These are phyloP conservation scores for Venturia canescens DNA, from an alignment of 1,140 invertebrate species.

Conservation along the genomic window DNA sequence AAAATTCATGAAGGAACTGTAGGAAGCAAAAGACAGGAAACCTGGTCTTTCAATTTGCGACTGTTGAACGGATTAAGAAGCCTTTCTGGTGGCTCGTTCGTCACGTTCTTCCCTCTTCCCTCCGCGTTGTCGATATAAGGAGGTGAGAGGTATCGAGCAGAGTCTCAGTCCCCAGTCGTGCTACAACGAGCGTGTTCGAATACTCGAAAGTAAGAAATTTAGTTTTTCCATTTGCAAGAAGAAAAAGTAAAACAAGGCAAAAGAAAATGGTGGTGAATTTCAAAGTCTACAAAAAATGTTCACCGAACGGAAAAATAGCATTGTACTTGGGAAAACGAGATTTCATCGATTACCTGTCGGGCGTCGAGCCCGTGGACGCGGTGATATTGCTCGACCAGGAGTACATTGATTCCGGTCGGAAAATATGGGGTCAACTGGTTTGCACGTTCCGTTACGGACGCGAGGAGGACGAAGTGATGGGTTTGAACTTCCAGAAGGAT, in stretches of 20 bases:
- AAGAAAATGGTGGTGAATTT: conserved; percentile 89
- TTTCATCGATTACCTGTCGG: conserved; percentile 95
- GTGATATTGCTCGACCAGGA: conserved; percentile 95
- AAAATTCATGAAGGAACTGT: not conserved
- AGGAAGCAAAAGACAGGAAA: not conserved
- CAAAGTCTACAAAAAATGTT: conserved; percentile 96
- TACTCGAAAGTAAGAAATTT: conserved; percentile 1
- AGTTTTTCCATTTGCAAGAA: not conserved
- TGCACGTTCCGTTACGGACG: conserved; percentile 98
- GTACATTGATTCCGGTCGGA: conserved; percentile 88
- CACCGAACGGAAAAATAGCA: conserved; percentile 95
- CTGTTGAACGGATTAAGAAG: conserved; percentile 66
- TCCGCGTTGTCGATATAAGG: conserved; percentile 52
- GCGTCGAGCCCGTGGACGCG: conserved; percentile 96
- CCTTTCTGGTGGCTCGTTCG: conserved; percentile 41
- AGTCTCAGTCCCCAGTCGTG: not conserved
- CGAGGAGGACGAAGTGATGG: conserved; percentile 99
- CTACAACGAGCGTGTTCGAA: conserved; percentile 9
- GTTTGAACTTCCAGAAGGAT: conserved; percentile 98
- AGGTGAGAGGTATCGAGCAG: conserved; percentile 34
- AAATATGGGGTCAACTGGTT: conserved; percentile 95
- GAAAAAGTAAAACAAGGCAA: not conserved
- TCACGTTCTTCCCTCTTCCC: conserved; percentile 13
- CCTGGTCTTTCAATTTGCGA: conserved; percentile 39
- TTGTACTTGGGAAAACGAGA: conserved; percentile 97